Percentiles rank a stretch among this genome's conserved stretches.
Evolutionary conservation across 2,797 vertebrate species (phyloP).

Genomic region (Cryptoprocta ferox): DNA sequence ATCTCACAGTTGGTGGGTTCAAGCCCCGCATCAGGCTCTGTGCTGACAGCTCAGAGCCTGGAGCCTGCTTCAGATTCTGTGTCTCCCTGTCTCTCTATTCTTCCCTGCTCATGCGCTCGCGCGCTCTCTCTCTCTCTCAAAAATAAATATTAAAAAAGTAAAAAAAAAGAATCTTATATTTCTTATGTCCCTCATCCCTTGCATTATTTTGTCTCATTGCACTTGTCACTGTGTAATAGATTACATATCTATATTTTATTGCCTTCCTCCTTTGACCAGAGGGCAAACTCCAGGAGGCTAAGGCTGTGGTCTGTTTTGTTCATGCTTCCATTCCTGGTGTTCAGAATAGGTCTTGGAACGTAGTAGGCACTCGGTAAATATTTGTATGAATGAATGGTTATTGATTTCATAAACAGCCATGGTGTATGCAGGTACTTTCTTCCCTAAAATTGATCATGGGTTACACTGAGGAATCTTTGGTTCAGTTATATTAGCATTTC

Average conservation of each 20-base stretch:
- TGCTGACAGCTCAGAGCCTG: too few relatives aligned
- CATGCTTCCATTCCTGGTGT: neutral
- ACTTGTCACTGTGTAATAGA: neutral
- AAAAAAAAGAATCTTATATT: neutral
- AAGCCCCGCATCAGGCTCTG: too few relatives aligned
- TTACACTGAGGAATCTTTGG: neutral
- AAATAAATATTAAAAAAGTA: too few relatives aligned
- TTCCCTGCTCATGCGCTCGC: too few relatives aligned
- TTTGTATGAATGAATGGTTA: neutral
- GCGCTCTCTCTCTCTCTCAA: too few relatives aligned
- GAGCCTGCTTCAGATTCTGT: too few relatives aligned
- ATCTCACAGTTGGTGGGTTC: too few relatives aligned
- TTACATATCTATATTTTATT: neutral
- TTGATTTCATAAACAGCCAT: neutral
- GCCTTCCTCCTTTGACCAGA: neutral
- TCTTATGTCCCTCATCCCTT: neutral
- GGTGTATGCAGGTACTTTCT: neutral
- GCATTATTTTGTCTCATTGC: neutral
- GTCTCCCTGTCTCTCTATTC: too few relatives aligned
- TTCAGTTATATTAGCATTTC: neutral
- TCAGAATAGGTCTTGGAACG: neutral
- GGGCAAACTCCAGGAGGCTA: neutral
- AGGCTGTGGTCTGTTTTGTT: neutral
- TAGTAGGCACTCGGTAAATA: neutral
- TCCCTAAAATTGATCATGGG: neutral